These are phyloP conservation scores for Tetramorium parvispinum DNA, from an alignment of 1,140 invertebrate genomes.

Conservation along the genomic window DNA sequence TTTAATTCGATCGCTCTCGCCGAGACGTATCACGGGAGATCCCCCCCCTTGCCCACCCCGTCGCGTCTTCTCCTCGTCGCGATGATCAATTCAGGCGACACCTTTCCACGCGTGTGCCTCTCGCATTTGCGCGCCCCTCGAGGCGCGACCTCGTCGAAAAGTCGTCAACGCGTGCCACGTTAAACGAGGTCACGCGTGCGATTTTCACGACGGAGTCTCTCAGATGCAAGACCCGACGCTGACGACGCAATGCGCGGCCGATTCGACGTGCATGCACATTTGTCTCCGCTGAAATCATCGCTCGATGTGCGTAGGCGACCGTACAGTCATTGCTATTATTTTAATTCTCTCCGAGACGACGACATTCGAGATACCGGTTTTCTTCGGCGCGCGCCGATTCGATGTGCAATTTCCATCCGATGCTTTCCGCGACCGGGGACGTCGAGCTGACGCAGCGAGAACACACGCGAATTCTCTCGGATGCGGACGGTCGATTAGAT, in stretches of 20 bases:
- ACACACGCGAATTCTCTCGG: neutral
- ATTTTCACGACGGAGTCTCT: constrained; percentile 16
- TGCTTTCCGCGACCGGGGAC: neutral
- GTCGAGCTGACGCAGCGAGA: neutral
- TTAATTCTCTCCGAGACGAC: neutral
- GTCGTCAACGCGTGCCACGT: neutral
- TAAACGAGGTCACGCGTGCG: constrained; percentile 11
- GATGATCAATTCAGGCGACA: constrained; percentile 2
- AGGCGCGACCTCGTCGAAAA: neutral
- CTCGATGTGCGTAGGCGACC: constrained; percentile 28
- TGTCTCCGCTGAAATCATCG: constrained; percentile 40
- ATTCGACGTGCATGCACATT: too few species aligned
- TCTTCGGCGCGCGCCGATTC: neutral
- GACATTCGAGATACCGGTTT: neutral
- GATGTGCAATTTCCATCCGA: neutral
- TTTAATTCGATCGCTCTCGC: neutral
- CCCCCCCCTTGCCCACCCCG: neutral
- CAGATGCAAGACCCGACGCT: neutral
- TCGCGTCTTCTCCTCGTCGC: neutral
- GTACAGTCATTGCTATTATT: constrained; percentile 4
- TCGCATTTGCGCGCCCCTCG: neutral
- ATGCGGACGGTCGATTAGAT: neutral
- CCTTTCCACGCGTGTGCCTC: neutral
- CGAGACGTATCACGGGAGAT: neutral
- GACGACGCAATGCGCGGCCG: neutral